Evolutionary conservation across 2,888 invertebrate species (phyloP).

Genomic region (Bellardia bayeri): DNA sequence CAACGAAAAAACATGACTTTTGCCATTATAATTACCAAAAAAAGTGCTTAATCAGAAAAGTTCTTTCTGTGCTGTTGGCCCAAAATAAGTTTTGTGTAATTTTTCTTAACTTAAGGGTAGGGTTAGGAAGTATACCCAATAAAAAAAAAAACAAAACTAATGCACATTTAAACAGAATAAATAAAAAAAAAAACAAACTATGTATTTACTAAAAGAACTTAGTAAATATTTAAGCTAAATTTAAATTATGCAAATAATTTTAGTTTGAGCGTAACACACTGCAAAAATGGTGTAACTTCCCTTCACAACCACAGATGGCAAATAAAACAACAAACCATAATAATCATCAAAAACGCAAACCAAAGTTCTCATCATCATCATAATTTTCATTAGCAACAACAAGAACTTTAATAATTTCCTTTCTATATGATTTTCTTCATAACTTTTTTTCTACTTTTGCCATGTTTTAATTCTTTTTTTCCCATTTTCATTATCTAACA

Average conservation of each 20-base stretch:
- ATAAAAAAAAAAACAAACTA: not conserved
- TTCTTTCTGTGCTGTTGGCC: conserved; percentile 8
- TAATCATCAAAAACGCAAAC: conserved; percentile 45
- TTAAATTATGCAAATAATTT: too few species aligned
- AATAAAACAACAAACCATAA: not conserved
- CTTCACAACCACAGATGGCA: not conserved
- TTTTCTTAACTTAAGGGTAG: not conserved
- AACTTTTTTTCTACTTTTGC: not conserved
- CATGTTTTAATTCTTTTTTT: not conserved
- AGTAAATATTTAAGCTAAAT: too few species aligned
- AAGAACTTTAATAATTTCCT: conserved; percentile 55
- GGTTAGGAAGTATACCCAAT: not conserved
- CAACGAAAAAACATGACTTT: conserved; percentile 29
- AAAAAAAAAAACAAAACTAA: not conserved
- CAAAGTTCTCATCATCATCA: conserved; percentile 51
- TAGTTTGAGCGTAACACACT: too few species aligned
- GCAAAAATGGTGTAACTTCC: not conserved
- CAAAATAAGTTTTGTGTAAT: conserved; percentile 4
- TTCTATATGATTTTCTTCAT: conserved; percentile 46
- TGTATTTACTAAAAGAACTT: too few species aligned
- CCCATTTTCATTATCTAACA: conserved; percentile 38
- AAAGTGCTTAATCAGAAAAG: conserved; percentile 47
- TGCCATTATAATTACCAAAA: conserved; percentile 4
- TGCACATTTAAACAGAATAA: not conserved
- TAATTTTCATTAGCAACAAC: conserved; percentile 51